Percentiles rank a stretch among this genome's conserved stretches.
Conservation (phyloP, 2,797 vertebrate genomes). For the Cuniculus paca region DNA sequence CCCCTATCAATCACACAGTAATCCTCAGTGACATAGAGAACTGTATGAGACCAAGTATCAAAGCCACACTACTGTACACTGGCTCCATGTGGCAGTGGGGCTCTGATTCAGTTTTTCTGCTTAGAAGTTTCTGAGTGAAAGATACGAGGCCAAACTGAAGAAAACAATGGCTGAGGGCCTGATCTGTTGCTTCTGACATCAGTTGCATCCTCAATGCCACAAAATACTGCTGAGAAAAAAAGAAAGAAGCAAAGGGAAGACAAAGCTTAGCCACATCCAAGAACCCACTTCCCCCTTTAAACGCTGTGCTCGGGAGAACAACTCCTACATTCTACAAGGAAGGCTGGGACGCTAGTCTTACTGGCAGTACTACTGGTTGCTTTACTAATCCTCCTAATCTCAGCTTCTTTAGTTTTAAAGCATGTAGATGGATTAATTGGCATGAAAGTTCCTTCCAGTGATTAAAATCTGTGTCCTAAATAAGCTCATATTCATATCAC, state of each 20-base stretch:
- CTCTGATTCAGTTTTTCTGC: background rate
- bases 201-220: background rate
- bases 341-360: background rate
- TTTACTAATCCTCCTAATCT: background rate
- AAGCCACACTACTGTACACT: background rate
- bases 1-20: constrained; percentile 76
- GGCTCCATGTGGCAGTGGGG: background rate
- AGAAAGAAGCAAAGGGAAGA: background rate
- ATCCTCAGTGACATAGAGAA: constrained; percentile 17
- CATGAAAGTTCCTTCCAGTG: background rate
- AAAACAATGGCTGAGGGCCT: background rate
- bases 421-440: background rate
- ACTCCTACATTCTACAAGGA: background rate
- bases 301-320: background rate
- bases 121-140: constrained; percentile 37
- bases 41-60: background rate
- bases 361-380: too few species aligned
- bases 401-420: background rate
- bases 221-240: constrained; percentile 33
- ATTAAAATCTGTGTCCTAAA: background rate
- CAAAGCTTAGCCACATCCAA: background rate
- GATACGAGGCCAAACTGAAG: background rate
- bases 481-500: background rate
- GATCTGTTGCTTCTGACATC: background rate
- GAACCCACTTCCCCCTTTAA: background rate